phyloP scores from a whole-genome alignment of 2,888 invertebrate species.

The Morpho helenor region DNA sequence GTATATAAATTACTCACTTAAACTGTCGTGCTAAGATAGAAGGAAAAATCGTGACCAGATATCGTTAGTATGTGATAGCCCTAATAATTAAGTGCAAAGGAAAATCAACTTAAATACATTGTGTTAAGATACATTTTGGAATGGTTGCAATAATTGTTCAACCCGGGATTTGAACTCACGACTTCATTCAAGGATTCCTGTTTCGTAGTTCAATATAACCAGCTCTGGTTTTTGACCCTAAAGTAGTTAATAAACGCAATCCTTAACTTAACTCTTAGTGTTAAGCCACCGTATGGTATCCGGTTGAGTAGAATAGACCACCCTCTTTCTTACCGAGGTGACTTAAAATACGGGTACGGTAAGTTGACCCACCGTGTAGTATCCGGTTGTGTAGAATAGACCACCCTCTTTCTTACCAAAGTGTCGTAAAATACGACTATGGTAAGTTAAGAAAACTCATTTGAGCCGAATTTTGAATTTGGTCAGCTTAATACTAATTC shows the following conservation, averaged over 20 bases:
- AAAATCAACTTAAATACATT: not conserved
- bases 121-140: constrained; percentile 5
- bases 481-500: too few species aligned
- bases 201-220: constrained; percentile 28
- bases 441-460: too few species aligned
- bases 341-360: too few species aligned
- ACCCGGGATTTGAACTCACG: constrained; percentile 33
- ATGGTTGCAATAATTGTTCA: constrained; percentile 15
- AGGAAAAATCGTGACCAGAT: constrained; percentile 22
- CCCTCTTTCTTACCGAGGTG: too few species aligned
- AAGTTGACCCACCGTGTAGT: too few species aligned
- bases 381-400: too few species aligned
- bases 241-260: not conserved
- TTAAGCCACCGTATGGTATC: too few species aligned
- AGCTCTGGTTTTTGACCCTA: constrained; percentile 23
- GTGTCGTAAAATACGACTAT: too few species aligned
- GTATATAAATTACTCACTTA: constrained; percentile 9
- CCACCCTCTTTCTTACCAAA: too few species aligned
- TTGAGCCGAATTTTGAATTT: too few species aligned
- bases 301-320: too few species aligned
- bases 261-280: not conserved
- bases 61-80: constrained; percentile 25
- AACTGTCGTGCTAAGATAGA: constrained; percentile 19
- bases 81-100: constrained; percentile 9
- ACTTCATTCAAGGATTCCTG: constrained; percentile 41